Base-by-base conservation (phyloP, 2,888 invertebrate species). In the Cyclophora albipunctata region DNA sequence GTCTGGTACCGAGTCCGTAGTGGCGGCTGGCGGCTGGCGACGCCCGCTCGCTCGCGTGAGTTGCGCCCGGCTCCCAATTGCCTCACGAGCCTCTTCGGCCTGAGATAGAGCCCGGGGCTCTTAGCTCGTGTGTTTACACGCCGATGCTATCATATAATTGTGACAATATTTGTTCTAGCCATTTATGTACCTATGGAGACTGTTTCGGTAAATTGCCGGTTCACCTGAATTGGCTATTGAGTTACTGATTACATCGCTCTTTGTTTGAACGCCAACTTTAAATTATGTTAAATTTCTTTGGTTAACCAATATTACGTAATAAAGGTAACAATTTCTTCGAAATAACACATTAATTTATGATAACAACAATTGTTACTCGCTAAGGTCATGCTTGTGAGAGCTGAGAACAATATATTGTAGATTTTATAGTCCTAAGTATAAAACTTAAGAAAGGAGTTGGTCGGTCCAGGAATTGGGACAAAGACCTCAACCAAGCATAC, bases 131-230 rank as follows among this genome's bases (percentile, higher is more conserved):
- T 82, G 85, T 83, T 83, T 82, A 81, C 82, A 76, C 75, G 75
- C 63, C 74, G 88, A 88, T 87, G 81, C 64, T 87, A 88, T 88
- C 87, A 79, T 67, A 67, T 87, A 87, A 87, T 88, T 85, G 83
- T 84, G 85, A 82, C 84, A 86, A 86, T 87, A 85, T 88, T 88
- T 87, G 84, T 77, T 74, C 76, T 73, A 73, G 74, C 74, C 78
- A 79, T 81, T 78, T 78, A 78, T 75, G 77, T 76, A n/a, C n/a
- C n/a, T n/a, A 73, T 71, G 70, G 63, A 65, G 73, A 72, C 67
- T 67, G 71, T 73, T 71, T 69, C 71, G 72, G 69, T 77, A 78
- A 78, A 78, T 81, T 73, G 77, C 73, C 68, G 66, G 62, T 68
- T 61, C 44, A 67, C 66, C 67, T 69, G 60, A 69, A 71, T 72